Evolutionary conservation across 2,797 vertebrate genomes (phyloP).

Genomic region (Smutsia temminckii): DNA sequence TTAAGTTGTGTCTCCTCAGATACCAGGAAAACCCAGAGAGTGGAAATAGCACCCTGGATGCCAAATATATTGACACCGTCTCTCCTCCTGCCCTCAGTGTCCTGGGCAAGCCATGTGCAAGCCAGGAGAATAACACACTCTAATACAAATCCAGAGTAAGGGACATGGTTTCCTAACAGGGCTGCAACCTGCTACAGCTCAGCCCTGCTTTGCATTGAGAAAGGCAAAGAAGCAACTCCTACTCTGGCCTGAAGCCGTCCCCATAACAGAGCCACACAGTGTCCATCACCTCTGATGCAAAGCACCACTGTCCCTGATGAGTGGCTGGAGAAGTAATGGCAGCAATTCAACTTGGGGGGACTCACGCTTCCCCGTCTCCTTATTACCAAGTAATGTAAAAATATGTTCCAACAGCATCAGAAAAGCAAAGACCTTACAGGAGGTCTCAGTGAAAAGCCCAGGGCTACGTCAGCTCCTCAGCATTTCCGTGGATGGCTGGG

Average conservation of each 20-base stretch:
- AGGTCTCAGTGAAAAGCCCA: conserved; percentile 75
- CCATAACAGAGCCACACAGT: conserved; percentile 7
- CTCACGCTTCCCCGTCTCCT: conserved; percentile 58
- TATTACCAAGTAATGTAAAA: conserved; percentile 76
- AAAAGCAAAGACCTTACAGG: conserved; percentile 64
- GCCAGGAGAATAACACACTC: background rate
- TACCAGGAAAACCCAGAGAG: background rate
- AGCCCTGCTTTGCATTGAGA: background rate
- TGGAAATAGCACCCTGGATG: background rate
- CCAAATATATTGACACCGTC: background rate
- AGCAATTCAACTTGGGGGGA: conserved; percentile 59
- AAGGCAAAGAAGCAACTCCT: background rate
- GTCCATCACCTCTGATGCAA: background rate
- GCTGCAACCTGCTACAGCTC: background rate
- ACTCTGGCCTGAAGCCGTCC: conserved; percentile 3
- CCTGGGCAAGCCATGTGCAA: background rate
- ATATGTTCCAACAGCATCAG: conserved; percentile 75
- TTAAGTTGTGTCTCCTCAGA: background rate
- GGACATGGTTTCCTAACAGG: background rate
- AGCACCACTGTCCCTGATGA: background rate
- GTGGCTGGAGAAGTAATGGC: conserved; percentile 44
- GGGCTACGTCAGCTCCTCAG: conserved; percentile 76
- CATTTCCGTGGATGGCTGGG: conserved; percentile 75
- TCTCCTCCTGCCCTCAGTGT: background rate
- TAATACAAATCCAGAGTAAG: background rate